Evolutionary conservation across 1,140 invertebrate genomes (phyloP).

Genomic region (Leguminivora glycinivorella): DNA sequence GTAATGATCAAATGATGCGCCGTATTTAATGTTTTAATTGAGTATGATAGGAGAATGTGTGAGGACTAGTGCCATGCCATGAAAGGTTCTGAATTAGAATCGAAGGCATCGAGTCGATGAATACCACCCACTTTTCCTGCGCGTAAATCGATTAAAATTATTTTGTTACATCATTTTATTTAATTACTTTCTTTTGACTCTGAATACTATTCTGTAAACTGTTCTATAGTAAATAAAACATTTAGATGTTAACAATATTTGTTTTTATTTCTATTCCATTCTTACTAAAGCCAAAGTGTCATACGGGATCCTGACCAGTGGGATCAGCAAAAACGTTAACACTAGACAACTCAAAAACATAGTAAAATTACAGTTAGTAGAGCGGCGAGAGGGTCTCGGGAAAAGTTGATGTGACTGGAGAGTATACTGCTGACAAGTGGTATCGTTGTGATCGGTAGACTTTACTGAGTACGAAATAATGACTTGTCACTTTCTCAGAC

Average conservation of each 20-base stretch:
- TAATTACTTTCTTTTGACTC: constrained; percentile 58
- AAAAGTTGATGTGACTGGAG: no score
- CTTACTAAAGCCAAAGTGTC: neutral
- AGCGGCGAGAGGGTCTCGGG: no score
- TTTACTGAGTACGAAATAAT: no score
- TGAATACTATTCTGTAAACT: constrained; percentile 69
- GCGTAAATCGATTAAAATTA: constrained; percentile 64
- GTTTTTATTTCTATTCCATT: neutral
- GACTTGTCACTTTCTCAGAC: no score
- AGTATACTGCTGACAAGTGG: no score
- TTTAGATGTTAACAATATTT: constrained; percentile 55
- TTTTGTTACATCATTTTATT: constrained; percentile 69
- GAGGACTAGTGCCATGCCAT: constrained; percentile 78
- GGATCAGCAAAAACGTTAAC: no score
- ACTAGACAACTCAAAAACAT: no score
- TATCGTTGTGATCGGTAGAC: no score
- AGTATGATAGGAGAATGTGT: constrained; percentile 76
- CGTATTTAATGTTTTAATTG: constrained; percentile 48
- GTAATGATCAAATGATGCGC: constrained; percentile 52
- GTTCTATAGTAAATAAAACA: constrained; percentile 71
- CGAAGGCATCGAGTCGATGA: constrained; percentile 75
- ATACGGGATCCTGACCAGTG: neutral
- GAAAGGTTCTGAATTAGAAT: constrained; percentile 79
- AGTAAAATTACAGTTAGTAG: no score
- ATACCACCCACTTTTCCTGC: constrained; percentile 77